A percentile compares a stretch with the other conserved stretches of the same genome.
Conservation (phyloP, 2,113 vertebrate species). For the Seriola dumerili region DNA sequence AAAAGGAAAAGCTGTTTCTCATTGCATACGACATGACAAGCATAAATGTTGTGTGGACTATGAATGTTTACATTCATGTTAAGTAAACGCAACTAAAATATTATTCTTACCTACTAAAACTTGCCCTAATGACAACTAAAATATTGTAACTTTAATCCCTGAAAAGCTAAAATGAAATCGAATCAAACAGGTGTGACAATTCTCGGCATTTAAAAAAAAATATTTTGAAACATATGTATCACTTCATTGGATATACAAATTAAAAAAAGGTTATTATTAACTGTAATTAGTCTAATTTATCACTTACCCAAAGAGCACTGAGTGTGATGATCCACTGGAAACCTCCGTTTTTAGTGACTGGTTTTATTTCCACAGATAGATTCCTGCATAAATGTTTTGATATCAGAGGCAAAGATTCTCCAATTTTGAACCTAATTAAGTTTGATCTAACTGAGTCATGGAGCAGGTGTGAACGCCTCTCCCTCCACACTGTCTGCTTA, state of each 20-base stretch:
- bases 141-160: neutral
- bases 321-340: conserved; percentile 15
- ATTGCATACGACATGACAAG: neutral
- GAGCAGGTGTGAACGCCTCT: conserved; percentile 87
- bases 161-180: neutral
- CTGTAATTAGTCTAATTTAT: neutral
- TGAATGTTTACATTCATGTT: neutral
- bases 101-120: neutral
- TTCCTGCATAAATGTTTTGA: conserved; percentile 83
- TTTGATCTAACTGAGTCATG: conserved; percentile 81
- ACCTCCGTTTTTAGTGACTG: neutral
- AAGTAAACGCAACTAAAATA: neutral
- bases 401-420: conserved; percentile 89
- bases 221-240: neutral
- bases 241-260: neutral
- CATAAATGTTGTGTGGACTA: neutral
- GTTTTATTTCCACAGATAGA: conserved; percentile 40
- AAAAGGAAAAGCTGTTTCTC: neutral
- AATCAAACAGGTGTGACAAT: neutral
- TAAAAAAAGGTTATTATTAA: neutral
- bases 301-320: neutral
- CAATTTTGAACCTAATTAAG: conserved; percentile 89
- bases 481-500: conserved; percentile 67
- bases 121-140: neutral
- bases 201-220: neutral